Base-by-base conservation (phyloP, 1,140 invertebrate genomes). In the Ostrea edulis region DNA sequence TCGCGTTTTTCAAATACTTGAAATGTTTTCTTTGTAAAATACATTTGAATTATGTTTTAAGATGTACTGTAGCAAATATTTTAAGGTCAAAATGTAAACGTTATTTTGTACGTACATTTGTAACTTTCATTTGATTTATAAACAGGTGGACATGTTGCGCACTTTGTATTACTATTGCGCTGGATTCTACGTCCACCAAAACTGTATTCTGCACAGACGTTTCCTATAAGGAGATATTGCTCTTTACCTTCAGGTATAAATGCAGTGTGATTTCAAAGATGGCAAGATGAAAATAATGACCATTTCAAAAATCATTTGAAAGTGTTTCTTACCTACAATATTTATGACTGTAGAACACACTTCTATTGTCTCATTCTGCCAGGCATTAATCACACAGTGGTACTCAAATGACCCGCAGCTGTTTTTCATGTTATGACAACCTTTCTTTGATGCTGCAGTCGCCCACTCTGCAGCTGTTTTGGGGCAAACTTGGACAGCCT, bases 371-470 rank as follows among this genome's bases (percentile, higher is more conserved):
- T 77, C 68, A 14, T 77, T 77, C 9, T 4, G 8, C 25, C 25
- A 77, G 2, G 68, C 25, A 77, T 77, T 77, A 14, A 77, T 77
- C 11, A 77, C 25, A 17, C 68, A 77, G 68, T 77, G 68, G 25
- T 77, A 77, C 5, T 77, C 68, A 2, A 77, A 44, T 2, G 25
- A 14, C 4, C 11, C 25, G 7, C 22, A 77, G 25, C 5, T 11
- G 29, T 25, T 4, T n/a, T 0, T 11, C 0, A 17, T 77, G 5
- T 0, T 77, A 29, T 77, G 25, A 25, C 68, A 77, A 5, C 25
- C 29, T 35, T 77, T 77, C 4, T 25, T 12, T 29, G 68, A 2
- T 3, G 68, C 68, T 11, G 68, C 68, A 12, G 25, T 14, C 35
- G 25, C 11, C 68, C 68, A 77, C 14, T 35, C 68, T 0, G 0